These are phyloP conservation scores for Amyelois transitella DNA, from an alignment of 1,140 invertebrate genomes.

Conservation along the genomic window DNA sequence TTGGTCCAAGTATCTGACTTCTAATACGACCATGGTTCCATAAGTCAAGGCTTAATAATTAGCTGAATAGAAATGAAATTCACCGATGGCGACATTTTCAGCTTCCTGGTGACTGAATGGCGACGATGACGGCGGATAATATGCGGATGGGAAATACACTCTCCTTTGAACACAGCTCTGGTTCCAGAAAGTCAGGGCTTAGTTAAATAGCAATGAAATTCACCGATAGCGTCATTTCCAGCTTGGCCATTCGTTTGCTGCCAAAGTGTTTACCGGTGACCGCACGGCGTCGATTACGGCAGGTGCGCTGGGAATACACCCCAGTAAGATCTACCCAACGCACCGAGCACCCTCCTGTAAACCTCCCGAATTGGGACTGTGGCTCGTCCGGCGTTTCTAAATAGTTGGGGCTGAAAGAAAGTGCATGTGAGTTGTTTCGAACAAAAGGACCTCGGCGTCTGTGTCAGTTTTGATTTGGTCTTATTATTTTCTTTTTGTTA, in stretches of 20 bases:
- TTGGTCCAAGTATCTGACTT: too few relatives aligned
- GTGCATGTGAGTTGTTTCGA: too few relatives aligned
- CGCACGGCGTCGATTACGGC: slow-evolving; percentile 29
- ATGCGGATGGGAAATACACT: slow-evolving; percentile 52
- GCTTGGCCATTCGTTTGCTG: slow-evolving; percentile 53
- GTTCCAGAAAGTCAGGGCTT: too few relatives aligned
- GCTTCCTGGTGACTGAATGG: slow-evolving; percentile 25
- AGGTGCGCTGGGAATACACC: slow-evolving; percentile 48
- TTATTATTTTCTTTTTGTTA: too few relatives aligned
- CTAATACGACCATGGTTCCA: too few relatives aligned
- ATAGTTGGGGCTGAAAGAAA: not conserved
- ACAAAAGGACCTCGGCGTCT: too few relatives aligned
- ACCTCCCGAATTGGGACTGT: slow-evolving; percentile 31
- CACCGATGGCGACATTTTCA: slow-evolving; percentile 41
- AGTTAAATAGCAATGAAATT: too few relatives aligned
- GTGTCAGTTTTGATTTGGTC: too few relatives aligned
- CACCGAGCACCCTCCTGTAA: slow-evolving; percentile 47
- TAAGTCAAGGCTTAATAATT: too few relatives aligned
- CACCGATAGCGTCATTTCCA: slow-evolving; percentile 41
- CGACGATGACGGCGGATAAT: slow-evolving; percentile 34
- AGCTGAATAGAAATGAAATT: too few relatives aligned
- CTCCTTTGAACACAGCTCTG: too few relatives aligned
- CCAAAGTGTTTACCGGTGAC: slow-evolving; percentile 35
- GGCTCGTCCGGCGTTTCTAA: slow-evolving; percentile 2
- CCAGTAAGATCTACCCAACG: slow-evolving; percentile 46